These are phyloP conservation scores for Percina caprodes DNA, from an alignment of 2,113 vertebrate genomes.

Conservation along the genomic window DNA sequence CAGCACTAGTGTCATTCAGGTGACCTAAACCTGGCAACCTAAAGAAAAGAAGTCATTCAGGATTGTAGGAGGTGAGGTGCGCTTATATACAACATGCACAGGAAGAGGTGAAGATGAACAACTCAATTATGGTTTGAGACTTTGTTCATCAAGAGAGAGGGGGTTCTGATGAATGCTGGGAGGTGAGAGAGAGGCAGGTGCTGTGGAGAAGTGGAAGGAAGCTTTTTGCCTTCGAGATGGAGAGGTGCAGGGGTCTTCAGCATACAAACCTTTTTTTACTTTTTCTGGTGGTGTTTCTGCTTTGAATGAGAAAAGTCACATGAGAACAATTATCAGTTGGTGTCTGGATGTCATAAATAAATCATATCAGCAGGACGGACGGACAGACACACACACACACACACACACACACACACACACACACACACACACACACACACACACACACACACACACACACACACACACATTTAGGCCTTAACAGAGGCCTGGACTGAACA, in stretches of 20 bases:
- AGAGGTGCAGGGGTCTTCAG: slow-evolving; percentile 29
- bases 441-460: background rate
- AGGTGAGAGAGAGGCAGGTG: slow-evolving; percentile 19
- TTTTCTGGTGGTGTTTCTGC: slow-evolving; percentile 51
- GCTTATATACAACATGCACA: slow-evolving; percentile 55
- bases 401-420: slow-evolving; percentile 22
- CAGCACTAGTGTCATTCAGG: slow-evolving; percentile 34
- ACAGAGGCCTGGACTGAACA: slow-evolving; percentile 2
- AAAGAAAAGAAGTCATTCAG: slow-evolving; percentile 24
- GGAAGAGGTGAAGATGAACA: slow-evolving; percentile 43
- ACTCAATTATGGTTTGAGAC: background rate
- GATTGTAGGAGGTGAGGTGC: slow-evolving; percentile 21
- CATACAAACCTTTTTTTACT: slow-evolving; percentile 81
- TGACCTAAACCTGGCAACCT: slow-evolving; percentile 44
- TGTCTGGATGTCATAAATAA: slow-evolving; percentile 17
- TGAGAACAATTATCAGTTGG: slow-evolving; percentile 56
- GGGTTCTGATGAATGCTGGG: slow-evolving; percentile 26
- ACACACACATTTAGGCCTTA: background rate
- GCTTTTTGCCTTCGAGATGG: slow-evolving; percentile 19
- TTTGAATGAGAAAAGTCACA: slow-evolving; percentile 72
- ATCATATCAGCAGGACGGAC: slow-evolving; percentile 16
- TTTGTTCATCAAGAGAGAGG: slow-evolving; percentile 26
- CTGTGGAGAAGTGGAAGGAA: slow-evolving; percentile 29
- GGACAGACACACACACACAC: background rate
- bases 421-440: slow-evolving; percentile 1